Base-by-base conservation (phyloP, 2,888 invertebrate species). In the Baronia brevicornis region DNA sequence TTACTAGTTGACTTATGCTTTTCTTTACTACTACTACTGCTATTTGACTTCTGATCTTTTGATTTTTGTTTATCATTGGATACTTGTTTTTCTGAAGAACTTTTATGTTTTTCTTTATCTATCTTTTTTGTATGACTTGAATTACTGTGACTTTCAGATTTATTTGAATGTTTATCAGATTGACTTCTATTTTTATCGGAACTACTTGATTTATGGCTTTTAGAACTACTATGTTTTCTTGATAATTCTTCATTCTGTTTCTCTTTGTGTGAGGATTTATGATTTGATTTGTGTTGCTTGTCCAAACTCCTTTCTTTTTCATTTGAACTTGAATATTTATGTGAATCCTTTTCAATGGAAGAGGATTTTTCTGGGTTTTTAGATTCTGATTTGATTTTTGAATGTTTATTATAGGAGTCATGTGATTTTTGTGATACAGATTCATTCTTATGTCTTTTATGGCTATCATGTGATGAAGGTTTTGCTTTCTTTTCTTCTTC, bases 1-100 rank as follows among this genome's bases (percentile, higher is more conserved):
- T 68, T 75, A 46, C 59, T 67, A 15, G 71, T 71, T 44, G 69
- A 70, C 58, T 61, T 70, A 42, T 68, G 60, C 51, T 67, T 79
- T 37, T 78, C 74, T 46, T 69, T 73, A 57, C 63, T 69, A 56
- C 62, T 67, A 58, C 63, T 68, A 59, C 61, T 67, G 57, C 51
- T 59, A 40, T 51, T 63, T 54, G 53, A 54, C 37, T 27, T 35
- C 28, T 47, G 59, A 41, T 69, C 67, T 49, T 65, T 72, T 46
- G 60, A 58, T 41, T 51, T 51, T 23, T 66, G 55, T 49, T 58
- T 73, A 20, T 67, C 58, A 52, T 52, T 65, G 25, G 60, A 51
- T 7, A 28, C 35, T 28, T 72, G 70, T 35, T 62, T 70, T 15
- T 68, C 69, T 41, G 61, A 59, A 9, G 58, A 56, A 41, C 49